Percentiles rank a stretch among this genome's conserved stretches.
phyloP scores from a whole-genome alignment of 2,113 vertebrate species.

The Fregetta grallaria region DNA sequence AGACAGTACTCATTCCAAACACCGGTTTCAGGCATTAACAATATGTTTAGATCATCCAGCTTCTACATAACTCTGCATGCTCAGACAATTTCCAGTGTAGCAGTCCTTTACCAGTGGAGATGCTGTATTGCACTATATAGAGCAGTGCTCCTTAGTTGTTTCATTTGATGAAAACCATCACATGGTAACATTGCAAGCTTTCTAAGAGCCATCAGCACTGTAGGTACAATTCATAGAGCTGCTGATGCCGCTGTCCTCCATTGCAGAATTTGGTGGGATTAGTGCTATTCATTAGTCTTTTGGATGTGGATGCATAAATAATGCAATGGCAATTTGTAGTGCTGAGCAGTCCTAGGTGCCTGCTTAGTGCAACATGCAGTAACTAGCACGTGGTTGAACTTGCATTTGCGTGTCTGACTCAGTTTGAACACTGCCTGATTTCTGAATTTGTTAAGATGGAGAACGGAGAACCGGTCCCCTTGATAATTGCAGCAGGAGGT shows the following conservation, averaged over 20 bases:
- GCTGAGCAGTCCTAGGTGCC: neutral
- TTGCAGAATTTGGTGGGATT: neutral
- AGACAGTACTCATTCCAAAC: neutral
- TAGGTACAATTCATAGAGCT: neutral
- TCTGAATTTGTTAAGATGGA: slow-evolving; percentile 80
- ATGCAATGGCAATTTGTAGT: neutral
- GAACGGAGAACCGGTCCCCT: slow-evolving; percentile 80
- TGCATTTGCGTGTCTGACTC: neutral
- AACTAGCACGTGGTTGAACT: neutral
- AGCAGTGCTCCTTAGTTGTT: neutral
- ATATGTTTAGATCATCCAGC: neutral
- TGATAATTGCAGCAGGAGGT: slow-evolving; percentile 94
- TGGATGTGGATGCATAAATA: neutral
- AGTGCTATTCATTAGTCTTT: neutral
- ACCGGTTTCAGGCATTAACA: neutral
- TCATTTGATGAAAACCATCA: neutral
- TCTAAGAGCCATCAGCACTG: neutral
- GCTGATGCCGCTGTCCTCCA: neutral
- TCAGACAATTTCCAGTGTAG: neutral
- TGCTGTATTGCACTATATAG: neutral
- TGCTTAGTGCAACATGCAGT: neutral
- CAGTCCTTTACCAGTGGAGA: neutral
- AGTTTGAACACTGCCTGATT: neutral
- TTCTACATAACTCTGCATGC: neutral
- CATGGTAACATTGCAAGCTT: neutral